Conservation (phyloP, 1,140 invertebrate species). For the Camponotus floridanus region DNA sequence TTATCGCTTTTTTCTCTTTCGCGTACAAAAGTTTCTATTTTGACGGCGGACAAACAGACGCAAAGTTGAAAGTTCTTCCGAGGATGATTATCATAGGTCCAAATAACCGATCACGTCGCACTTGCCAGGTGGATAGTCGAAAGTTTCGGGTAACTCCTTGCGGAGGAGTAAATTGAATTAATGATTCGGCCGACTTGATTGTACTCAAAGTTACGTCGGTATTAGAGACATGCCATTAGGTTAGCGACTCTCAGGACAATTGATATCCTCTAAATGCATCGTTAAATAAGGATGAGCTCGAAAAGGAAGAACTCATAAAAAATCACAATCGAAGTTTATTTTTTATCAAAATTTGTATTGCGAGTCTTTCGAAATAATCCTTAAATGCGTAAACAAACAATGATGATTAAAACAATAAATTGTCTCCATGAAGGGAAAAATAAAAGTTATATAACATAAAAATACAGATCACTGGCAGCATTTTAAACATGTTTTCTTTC, state of each 20-base stretch:
- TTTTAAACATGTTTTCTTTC: neutral
- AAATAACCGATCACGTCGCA: slow-evolving; percentile 48
- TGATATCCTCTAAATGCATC: slow-evolving; percentile 32
- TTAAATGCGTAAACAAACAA: neutral
- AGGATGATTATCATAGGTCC: slow-evolving; percentile 63
- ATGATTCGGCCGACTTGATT: slow-evolving; percentile 23
- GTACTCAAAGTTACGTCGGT: slow-evolving; percentile 16
- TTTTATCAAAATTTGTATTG: neutral
- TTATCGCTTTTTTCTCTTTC: neutral
- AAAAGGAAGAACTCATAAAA: neutral
- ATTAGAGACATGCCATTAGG: slow-evolving; percentile 54
- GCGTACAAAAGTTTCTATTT: neutral
- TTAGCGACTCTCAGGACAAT: neutral
- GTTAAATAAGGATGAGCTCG: slow-evolving; percentile 11
- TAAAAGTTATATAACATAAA: neutral
- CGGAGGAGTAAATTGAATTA: slow-evolving; percentile 45
- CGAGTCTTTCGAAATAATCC: neutral
- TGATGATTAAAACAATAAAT: neutral
- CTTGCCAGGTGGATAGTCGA: neutral
- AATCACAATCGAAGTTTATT: slow-evolving; percentile 12
- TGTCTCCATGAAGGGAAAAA: neutral
- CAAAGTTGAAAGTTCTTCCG: slow-evolving; percentile 49
- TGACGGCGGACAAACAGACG: slow-evolving; percentile 1
- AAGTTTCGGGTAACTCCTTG: slow-evolving; percentile 49
- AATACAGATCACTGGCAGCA: too few species aligned